Evolutionary conservation across 2,888 invertebrate species (phyloP), one percentile per base, ranked within the genome.

Genomic region (Oscheius onirici): DNA sequence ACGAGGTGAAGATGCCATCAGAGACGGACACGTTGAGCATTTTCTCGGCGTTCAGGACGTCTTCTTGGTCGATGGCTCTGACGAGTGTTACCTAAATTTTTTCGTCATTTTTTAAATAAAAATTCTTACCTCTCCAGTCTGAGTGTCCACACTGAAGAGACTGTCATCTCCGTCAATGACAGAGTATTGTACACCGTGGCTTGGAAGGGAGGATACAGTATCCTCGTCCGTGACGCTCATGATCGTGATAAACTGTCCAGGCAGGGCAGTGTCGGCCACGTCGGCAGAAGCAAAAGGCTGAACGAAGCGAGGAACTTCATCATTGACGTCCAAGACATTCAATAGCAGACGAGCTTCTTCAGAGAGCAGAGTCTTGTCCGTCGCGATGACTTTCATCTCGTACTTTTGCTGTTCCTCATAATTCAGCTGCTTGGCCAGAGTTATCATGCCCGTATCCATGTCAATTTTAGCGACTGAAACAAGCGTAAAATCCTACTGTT

Each of bases 1-100:
- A 95, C 78, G 92, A 93, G 8, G 94, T 95, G 89, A 95, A 95
- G 44, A 96, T 94, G 41, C 96, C 96, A 90, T 97, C 97, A 69
- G 94, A 94, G 46, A 95, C 96, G 1, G 95, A 95, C 41, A 97
- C 92, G 90, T 97, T 97, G 72, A 97, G 90, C 73, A 92, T 10
- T 41, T 71, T 71, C 13, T 57, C 49, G 5, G 65, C 52, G 15
- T 76, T 74, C 5, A 63, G 52, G n/a, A 82, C 63, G 61, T 84
- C 83, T 41, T 80, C 77, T 15, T 79, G 71, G 24, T 83, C 83
- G 1, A 85, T 57, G 1, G 49, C 24, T 11, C 84, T 22, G 8
- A 76, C 77, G 34, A 78, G 66, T 17, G 73, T 61, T 10, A 74
- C 63, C 74, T 74, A 17, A n/a, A n/a, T n/a, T n/a, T n/a, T n/a